A percentile compares a stretch with the other conserved stretches of the same genome.
Evolutionary conservation across 2,888 invertebrate genomes (phyloP).

Genomic region (Notodonta dromedarius): DNA sequence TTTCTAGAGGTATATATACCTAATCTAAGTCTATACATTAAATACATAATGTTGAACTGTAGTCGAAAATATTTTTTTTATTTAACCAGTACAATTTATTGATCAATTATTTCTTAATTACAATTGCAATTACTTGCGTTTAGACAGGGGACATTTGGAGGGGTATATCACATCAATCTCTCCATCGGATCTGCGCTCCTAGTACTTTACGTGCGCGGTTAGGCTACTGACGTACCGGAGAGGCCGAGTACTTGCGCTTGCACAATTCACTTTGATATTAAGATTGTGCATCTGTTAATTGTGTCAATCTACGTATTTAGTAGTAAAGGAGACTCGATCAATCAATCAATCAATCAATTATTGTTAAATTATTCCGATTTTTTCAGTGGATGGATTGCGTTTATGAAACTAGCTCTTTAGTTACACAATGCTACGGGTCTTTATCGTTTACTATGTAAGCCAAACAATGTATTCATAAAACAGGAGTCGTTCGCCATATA

Average conservation of each 20-base stretch:
- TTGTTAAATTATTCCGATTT: too few species aligned
- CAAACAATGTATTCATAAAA: too few species aligned
- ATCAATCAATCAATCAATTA: too few species aligned
- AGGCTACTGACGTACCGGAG: conserved; percentile 8
- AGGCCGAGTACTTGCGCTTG: neutral
- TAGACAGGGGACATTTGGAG: neutral
- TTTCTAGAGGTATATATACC: too few species aligned
- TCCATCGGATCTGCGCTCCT: neutral
- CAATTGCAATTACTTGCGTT: neutral
- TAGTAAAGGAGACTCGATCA: too few species aligned
- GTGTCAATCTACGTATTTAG: neutral
- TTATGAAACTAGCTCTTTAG: too few species aligned
- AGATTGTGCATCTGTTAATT: neutral
- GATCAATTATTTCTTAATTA: neutral
- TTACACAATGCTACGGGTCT: too few species aligned
- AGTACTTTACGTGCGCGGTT: conserved; percentile 11
- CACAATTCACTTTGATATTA: neutral
- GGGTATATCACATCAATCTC: neutral
- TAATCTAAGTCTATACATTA: too few species aligned
- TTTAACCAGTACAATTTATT: neutral
- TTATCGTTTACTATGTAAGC: too few species aligned
- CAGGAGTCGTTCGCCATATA: neutral
- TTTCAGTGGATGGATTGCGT: too few species aligned
- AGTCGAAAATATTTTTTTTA: neutral
- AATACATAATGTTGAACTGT: too few species aligned